Percentiles rank a stretch among this genome's conserved stretches.
Conservation (phyloP, 2,113 vertebrate species). For the Melospiza melodia region DNA sequence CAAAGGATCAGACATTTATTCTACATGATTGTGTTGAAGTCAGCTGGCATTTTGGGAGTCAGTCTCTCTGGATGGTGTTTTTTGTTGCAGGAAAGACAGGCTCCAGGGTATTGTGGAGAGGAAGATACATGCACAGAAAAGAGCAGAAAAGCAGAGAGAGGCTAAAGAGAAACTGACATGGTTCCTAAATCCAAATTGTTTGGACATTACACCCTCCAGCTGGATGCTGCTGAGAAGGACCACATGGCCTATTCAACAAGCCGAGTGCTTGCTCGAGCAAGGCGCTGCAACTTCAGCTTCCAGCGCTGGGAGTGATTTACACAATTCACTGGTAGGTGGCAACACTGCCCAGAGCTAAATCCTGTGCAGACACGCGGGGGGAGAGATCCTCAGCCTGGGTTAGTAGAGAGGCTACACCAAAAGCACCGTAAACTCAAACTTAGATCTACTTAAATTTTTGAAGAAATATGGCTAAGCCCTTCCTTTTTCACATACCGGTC, state of each 20-base stretch:
- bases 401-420: background rate
- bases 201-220: background rate
- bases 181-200: background rate
- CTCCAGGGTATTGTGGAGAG: background rate
- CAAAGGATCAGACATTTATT: background rate
- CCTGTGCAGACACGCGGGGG: background rate
- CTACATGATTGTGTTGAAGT: rapidly evolving
- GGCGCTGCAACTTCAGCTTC: background rate
- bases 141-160: background rate
- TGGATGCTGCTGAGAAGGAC: background rate
- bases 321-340: slow-evolving; percentile 20
- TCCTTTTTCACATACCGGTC: background rate
- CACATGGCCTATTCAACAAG: background rate
- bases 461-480: background rate
- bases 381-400: background rate
- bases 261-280: background rate
- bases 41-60: background rate
- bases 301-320: background rate
- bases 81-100: background rate
- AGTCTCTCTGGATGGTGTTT: background rate
- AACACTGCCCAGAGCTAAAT: background rate
- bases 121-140: background rate
- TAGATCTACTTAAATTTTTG: background rate
- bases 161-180: background rate
- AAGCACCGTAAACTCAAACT: background rate